Evolutionary conservation across 2,113 vertebrate genomes (phyloP), one percentile per base, ranked within the genome.

Genomic region (Hystrix cristata): DNA sequence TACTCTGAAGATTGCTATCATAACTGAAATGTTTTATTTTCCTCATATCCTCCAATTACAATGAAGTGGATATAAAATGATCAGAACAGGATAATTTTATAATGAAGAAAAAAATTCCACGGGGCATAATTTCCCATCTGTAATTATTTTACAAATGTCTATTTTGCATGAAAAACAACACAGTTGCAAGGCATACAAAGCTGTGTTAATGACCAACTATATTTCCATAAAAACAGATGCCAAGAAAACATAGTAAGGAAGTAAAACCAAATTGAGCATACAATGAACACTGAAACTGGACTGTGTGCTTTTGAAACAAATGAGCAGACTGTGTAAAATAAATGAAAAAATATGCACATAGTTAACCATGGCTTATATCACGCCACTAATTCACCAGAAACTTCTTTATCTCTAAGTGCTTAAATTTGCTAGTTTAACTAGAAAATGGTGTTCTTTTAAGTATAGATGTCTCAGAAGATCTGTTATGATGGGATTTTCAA

Each of bases 121-220:
- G 81, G 96, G 85, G 60, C 34, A 90, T 95, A 64, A 78, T 97
- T 98, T 96, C 60, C 79, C 86, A 96, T 98, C 69, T 98, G 72
- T 97, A 98, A 96, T 97, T 97, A 96, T 98, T 98, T 97, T 95
- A 92, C 71, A 98, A 98, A 95, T 96, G 9, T 96, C 95, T 98
- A 11, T 81, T 97, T 96, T 98, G 71, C 71, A 97, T 95, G 94
- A 96, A 98, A 98, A 97, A n/a, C 53, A 95, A 46, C 84, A 84
- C 48, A 94, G 29, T 98, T 94, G 38, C 64, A 94, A 95, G 92
- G 71, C 97, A 83, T 88, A 48, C 59, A 97, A 98, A 92, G 90
- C 94, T 97, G 96, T 96, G 94, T 76, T 97, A 98, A 97, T 97
- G 94, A 90, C 81, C 74, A 88, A 15, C 89, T 97, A 71, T 97